phyloP scores from a whole-genome alignment of 2,888 invertebrate species.

The Panopea generosa region DNA sequence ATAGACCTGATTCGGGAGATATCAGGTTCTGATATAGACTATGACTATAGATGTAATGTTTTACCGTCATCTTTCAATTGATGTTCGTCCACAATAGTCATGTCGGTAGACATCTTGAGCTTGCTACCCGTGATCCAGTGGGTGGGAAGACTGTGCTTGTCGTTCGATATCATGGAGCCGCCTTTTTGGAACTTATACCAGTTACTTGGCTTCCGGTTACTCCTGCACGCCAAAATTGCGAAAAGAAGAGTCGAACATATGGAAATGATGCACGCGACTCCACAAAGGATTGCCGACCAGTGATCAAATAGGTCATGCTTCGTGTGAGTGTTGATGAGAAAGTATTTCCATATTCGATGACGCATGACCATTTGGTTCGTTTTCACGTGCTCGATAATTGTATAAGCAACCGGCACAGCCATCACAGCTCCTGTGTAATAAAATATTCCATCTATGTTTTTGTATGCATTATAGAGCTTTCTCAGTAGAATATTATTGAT shows the following conservation, averaged over 20 bases:
- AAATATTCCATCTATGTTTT: neutral
- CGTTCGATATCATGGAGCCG: too few relatives aligned
- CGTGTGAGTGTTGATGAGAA: conserved; percentile 8
- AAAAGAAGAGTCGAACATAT: conserved; percentile 31
- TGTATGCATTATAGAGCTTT: too few relatives aligned
- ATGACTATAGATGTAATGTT: too few relatives aligned
- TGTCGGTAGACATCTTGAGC: too few relatives aligned
- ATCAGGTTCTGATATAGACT: too few relatives aligned
- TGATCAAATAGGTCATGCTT: conserved; percentile 45
- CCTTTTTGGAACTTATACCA: conserved; percentile 12
- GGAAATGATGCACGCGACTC: conserved; percentile 39
- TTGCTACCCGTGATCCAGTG: too few relatives aligned
- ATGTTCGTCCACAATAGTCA: too few relatives aligned
- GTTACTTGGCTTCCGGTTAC: conserved; percentile 12
- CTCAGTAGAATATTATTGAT: too few relatives aligned
- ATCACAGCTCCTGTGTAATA: conserved; percentile 37
- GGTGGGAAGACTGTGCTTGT: too few relatives aligned
- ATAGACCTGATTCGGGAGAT: too few relatives aligned
- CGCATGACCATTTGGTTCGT: conserved; percentile 11
- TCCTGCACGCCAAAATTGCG: conserved; percentile 17
- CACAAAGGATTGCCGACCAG: conserved; percentile 50
- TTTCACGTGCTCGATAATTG: conserved; percentile 31
- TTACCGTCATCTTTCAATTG: too few relatives aligned
- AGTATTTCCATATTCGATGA: conserved; percentile 1
- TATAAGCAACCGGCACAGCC: conserved; percentile 43